Evolutionary conservation across 2,888 invertebrate genomes (phyloP).

Genomic region (Acanthosoma haemorrhoidale): DNA sequence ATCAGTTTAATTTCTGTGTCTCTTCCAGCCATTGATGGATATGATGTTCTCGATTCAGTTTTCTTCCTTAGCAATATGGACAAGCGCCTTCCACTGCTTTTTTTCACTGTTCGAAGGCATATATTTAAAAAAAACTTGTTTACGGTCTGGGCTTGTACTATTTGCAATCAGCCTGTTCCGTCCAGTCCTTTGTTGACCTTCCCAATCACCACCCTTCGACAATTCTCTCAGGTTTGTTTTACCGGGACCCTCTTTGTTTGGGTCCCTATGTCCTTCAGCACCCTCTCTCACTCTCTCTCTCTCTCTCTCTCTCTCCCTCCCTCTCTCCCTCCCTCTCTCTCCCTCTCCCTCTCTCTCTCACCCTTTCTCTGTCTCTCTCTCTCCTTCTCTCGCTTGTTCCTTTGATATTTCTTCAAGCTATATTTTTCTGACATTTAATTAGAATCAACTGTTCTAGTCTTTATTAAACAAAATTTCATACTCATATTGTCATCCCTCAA

Average conservation of each 20-base stretch:
- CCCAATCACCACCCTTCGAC: slow-evolving; percentile 9
- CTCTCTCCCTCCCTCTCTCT: slow-evolving; percentile 27
- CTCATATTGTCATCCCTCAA: too few species aligned
- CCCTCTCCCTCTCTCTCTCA: neutral
- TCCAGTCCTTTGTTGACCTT: slow-evolving; percentile 32
- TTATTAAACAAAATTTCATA: too few species aligned
- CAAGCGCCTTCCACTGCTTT: too few species aligned
- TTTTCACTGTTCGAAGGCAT: too few species aligned
- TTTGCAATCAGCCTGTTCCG: slow-evolving; percentile 12
- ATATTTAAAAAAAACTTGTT: neutral
- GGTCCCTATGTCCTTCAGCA: neutral
- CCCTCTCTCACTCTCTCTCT: slow-evolving; percentile 33
- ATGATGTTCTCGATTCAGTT: too few species aligned
- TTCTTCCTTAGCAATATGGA: too few species aligned
- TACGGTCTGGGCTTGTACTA: neutral
- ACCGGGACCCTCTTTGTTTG: neutral
- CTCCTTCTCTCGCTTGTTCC: slow-evolving; percentile 31
- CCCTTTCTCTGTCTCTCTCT: slow-evolving; percentile 30
- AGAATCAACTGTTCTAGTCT: too few species aligned
- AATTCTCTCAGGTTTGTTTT: slow-evolving; percentile 12
- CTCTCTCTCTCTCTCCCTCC: too few species aligned
- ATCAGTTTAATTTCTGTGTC: too few species aligned
- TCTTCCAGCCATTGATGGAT: too few species aligned
- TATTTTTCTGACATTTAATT: too few species aligned
- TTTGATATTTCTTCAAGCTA: too few species aligned